These are phyloP conservation scores for Neogobius melanostomus DNA, from an alignment of 2,113 vertebrate species.

Conservation along the genomic window DNA sequence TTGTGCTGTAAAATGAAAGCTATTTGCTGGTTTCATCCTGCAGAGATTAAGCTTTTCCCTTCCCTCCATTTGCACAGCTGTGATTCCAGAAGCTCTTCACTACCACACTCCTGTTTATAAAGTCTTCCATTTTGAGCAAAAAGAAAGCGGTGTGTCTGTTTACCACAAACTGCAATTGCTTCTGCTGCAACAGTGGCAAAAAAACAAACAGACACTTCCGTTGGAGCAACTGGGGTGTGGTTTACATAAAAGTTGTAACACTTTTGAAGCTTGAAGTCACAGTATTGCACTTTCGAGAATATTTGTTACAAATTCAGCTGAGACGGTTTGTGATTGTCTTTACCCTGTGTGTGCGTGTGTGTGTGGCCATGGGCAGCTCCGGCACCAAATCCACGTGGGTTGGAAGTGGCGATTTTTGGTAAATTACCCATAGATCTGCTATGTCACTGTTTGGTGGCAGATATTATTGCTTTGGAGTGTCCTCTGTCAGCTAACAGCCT, in stretches of 20 bases:
- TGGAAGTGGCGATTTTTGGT: not conserved
- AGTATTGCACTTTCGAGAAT: too few species aligned
- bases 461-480: constrained; percentile 8
- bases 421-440: not conserved
- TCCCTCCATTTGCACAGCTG: constrained; percentile 7
- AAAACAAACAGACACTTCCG: not conserved
- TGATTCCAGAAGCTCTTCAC: constrained; percentile 13
- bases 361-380: too few species aligned
- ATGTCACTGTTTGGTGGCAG: constrained; percentile 21
- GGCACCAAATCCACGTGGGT: too few species aligned
- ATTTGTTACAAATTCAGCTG: too few species aligned
- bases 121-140: not conserved
- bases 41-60: constrained; percentile 11
- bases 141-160: not conserved
- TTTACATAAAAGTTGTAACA: too few species aligned
- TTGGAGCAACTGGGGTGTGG: too few species aligned
- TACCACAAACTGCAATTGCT: not conserved
- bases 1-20: constrained; percentile 30
- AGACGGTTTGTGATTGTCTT: too few species aligned
- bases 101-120: not conserved
- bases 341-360: too few species aligned
- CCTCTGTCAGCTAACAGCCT: constrained; percentile 19
- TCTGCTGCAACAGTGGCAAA: not conserved
- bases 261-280: too few species aligned
- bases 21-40: constrained; percentile 26